Evolutionary conservation across 2,113 vertebrate genomes (phyloP).

Genomic region (Elephantulus edwardii): DNA sequence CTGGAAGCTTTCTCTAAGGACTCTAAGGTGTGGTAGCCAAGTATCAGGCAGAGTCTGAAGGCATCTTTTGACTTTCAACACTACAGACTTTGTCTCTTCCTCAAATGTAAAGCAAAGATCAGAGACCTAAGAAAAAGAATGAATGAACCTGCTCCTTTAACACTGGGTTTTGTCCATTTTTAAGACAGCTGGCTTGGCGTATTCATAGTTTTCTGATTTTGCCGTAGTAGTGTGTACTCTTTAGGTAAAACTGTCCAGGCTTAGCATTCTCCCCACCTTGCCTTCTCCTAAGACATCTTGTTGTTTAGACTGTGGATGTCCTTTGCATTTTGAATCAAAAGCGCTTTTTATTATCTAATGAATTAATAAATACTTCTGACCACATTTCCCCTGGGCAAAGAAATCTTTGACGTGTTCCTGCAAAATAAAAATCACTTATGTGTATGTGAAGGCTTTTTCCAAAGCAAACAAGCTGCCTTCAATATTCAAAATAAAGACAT

Average conservation of each 20-base stretch:
- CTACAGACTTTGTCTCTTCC: neutral
- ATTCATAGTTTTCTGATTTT: neutral
- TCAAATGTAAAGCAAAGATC: neutral
- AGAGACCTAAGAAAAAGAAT: neutral
- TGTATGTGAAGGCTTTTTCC: conserved; percentile 50
- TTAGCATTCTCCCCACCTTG: neutral
- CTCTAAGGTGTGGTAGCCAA: neutral
- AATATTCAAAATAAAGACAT: neutral
- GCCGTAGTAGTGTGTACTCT: neutral
- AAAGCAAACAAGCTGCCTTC: conserved; percentile 53
- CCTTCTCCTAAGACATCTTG: conserved; percentile 35
- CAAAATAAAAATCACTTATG: conserved; percentile 45
- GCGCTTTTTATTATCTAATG: conserved; percentile 67
- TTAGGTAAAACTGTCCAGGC: neutral
- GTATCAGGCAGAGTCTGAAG: neutral
- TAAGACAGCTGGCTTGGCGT: neutral
- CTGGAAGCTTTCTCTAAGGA: neutral
- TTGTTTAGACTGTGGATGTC: conserved; percentile 43
- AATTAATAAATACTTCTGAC: conserved; percentile 67
- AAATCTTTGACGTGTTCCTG: conserved; percentile 45
- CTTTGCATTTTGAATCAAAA: conserved; percentile 50
- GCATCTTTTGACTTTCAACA: neutral
- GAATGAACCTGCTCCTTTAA: neutral
- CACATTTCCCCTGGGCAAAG: conserved; percentile 31
- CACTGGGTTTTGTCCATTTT: neutral